Evolutionary conservation across 2,113 vertebrate genomes (phyloP).

Genomic region (Rhinopomastus cyanomelas): DNA sequence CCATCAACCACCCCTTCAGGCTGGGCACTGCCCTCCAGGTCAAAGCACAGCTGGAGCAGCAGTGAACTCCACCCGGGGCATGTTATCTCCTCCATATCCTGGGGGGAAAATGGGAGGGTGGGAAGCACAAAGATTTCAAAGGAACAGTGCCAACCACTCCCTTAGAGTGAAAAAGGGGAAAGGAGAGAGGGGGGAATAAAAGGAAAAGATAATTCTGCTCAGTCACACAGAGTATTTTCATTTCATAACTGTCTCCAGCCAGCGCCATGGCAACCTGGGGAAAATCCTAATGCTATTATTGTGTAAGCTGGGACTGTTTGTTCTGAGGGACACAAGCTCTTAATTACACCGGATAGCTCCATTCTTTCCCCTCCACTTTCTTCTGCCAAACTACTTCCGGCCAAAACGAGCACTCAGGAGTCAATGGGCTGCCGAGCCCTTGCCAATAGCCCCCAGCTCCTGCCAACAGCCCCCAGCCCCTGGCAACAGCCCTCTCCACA

Average conservation of each 20-base stretch:
- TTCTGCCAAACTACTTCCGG: constrained; percentile 62
- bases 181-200: neutral
- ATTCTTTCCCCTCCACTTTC: constrained; percentile 50
- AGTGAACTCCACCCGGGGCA: neutral
- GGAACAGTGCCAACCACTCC: constrained; percentile 55
- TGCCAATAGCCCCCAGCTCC: constrained; percentile 24
- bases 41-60: neutral
- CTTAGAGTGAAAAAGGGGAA: neutral
- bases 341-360: constrained; percentile 71
- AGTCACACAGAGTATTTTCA: constrained; percentile 58
- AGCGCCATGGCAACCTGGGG: constrained; percentile 68
- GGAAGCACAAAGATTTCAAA: constrained; percentile 25
- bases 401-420: constrained; percentile 23
- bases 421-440: neutral
- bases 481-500: constrained; percentile 29
- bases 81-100: constrained; percentile 27
- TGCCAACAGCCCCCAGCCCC: constrained; percentile 14
- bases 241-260: constrained; percentile 69
- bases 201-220: constrained; percentile 22
- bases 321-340: constrained; percentile 71
- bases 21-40: neutral
- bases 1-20: neutral
- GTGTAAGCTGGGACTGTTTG: constrained; percentile 61
- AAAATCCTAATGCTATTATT: constrained; percentile 71
- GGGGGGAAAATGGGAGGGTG: neutral